Evolutionary conservation across 2,888 invertebrate genomes (phyloP).

Genomic region (Polyommatus icarus): DNA sequence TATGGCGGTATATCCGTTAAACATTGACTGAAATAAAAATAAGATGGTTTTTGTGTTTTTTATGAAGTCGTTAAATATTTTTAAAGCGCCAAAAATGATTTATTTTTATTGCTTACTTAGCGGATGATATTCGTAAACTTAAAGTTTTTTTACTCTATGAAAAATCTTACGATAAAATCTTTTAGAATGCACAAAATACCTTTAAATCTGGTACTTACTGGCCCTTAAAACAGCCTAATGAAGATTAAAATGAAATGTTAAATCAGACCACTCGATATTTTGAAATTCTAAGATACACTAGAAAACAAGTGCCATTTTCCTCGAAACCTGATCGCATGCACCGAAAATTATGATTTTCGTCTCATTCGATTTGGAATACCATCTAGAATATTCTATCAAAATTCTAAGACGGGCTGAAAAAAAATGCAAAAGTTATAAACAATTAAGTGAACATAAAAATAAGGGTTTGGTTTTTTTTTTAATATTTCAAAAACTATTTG

Average conservation of each 20-base stretch:
- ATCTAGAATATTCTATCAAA: too few relatives aligned
- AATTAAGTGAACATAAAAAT: too few relatives aligned
- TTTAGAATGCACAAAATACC: background rate
- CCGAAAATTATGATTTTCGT: too few relatives aligned
- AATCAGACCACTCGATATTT: background rate
- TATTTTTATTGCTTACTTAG: conserved; percentile 11
- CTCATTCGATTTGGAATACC: too few relatives aligned
- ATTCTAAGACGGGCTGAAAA: too few relatives aligned
- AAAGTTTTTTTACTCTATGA: background rate
- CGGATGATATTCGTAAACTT: background rate
- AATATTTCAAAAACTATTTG: too few relatives aligned
- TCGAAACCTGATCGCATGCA: too few relatives aligned
- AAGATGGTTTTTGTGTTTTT: background rate
- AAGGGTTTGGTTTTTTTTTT: too few relatives aligned
- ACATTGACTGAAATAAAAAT: conserved; percentile 5
- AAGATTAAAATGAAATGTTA: background rate
- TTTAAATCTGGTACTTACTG: background rate
- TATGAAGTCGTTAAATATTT: conserved; percentile 1
- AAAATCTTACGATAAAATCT: background rate
- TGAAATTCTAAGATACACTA: too few relatives aligned
- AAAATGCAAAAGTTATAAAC: too few relatives aligned
- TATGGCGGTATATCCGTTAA: conserved; percentile 13
- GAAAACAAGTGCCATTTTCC: too few relatives aligned
- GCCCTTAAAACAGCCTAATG: background rate
- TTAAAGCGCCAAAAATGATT: conserved; percentile 14